phyloP scores from a whole-genome alignment of 2,888 invertebrate genomes.

The Silvanus unidentatus region DNA sequence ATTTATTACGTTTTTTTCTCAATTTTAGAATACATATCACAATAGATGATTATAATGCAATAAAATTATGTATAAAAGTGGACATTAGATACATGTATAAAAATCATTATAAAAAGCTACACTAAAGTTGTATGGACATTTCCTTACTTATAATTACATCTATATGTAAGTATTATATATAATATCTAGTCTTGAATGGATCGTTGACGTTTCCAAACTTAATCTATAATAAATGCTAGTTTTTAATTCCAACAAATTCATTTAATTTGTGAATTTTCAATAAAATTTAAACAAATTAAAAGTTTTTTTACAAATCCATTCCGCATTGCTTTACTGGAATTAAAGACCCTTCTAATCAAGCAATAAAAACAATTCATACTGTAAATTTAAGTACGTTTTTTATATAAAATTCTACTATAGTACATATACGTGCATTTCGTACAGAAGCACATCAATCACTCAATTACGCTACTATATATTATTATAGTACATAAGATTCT shows the following conservation, averaged over 20 bases:
- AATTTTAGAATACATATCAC: slow-evolving; percentile 45
- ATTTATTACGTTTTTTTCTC: too few species aligned
- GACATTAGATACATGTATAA: slow-evolving; percentile 41
- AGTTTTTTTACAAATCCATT: too few species aligned
- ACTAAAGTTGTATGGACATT: slow-evolving; percentile 39
- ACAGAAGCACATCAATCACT: not conserved
- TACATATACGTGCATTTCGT: slow-evolving; percentile 9
- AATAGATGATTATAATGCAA: slow-evolving; percentile 39
- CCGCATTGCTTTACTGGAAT: too few species aligned
- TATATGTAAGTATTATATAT: too few species aligned
- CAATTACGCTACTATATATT: not conserved
- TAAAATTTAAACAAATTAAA: not conserved
- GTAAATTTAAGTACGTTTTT: too few species aligned
- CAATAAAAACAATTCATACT: too few species aligned
- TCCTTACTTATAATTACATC: slow-evolving; percentile 12
- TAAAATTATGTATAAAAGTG: slow-evolving; percentile 40
- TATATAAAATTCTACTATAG: slow-evolving; percentile 10
- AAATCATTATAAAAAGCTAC: slow-evolving; percentile 46
- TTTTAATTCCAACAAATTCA: not conserved
- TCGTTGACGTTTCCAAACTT: not conserved
- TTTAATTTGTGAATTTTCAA: not conserved
- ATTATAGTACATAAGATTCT: too few species aligned
- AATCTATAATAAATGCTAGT: not conserved
- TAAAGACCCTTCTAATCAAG: too few species aligned
- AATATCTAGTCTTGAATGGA: too few species aligned